These are phyloP conservation scores for Drosophila subquinaria DNA, from an alignment of 2,888 invertebrate species.

Conservation along the genomic window DNA sequence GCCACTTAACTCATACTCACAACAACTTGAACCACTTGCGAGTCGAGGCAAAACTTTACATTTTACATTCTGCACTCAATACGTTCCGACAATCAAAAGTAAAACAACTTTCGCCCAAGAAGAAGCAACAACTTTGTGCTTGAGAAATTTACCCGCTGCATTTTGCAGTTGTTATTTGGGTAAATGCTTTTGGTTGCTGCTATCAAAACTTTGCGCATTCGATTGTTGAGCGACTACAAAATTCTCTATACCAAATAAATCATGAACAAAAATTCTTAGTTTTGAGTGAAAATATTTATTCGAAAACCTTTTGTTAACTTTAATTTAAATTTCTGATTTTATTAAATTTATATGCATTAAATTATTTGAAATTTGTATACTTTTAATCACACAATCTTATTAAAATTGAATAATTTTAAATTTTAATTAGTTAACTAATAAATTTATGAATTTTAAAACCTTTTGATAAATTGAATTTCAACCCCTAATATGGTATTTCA, in stretches of 20 bases:
- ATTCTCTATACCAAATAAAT: slow-evolving; percentile 6
- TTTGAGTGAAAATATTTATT: too few relatives aligned
- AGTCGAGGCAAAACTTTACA: slow-evolving; percentile 50
- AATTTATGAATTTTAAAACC: too few relatives aligned
- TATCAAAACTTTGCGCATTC: neutral
- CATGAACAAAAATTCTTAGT: too few relatives aligned
- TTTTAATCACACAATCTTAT: too few relatives aligned
- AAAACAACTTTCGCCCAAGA: slow-evolving; percentile 53
- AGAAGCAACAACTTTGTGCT: slow-evolving; percentile 30
- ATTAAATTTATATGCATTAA: too few relatives aligned
- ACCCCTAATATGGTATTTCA: too few relatives aligned
- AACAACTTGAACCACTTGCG: slow-evolving; percentile 58
- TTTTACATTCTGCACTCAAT: slow-evolving; percentile 74
- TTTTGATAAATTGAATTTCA: too few relatives aligned
- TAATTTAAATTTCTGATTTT: too few relatives aligned
- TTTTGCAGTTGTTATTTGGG: slow-evolving; percentile 41
- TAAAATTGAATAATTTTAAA: too few relatives aligned
- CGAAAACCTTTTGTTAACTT: too few relatives aligned
- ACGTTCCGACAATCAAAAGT: slow-evolving; percentile 69
- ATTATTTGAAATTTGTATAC: too few relatives aligned
- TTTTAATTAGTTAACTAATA: too few relatives aligned
- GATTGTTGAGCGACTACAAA: neutral
- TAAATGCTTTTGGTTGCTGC: slow-evolving; percentile 38
- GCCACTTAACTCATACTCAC: slow-evolving; percentile 65
- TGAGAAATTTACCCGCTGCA: slow-evolving; percentile 36